phyloP scores from a whole-genome alignment of 2,888 invertebrate genomes.

The Hoplodrina ambigua region DNA sequence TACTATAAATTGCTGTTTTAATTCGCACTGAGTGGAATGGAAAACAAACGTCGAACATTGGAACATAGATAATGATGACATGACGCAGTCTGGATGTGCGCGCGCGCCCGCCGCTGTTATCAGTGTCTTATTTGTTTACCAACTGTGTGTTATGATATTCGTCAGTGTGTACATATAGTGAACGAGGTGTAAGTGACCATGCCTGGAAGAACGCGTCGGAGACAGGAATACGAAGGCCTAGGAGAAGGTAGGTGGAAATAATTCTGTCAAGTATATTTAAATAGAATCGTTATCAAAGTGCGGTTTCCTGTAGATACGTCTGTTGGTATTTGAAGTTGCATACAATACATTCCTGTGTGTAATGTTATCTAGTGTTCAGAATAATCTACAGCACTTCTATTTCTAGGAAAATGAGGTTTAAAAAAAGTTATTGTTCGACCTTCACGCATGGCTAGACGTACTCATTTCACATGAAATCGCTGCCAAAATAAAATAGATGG shows the following conservation, averaged over 20 bases:
- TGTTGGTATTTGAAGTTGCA: not conserved
- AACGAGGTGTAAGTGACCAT: conserved; percentile 46
- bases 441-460: conserved; percentile 21
- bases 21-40: conserved; percentile 44
- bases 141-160: conserved; percentile 30
- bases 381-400: not conserved
- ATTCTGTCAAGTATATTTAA: not conserved
- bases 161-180: conserved; percentile 16
- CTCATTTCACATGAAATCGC: conserved; percentile 9
- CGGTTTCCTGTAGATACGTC: conserved; percentile 20
- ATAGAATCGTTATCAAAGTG: conserved; percentile 24
- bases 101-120: conserved; percentile 31
- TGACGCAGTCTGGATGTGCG: conserved; percentile 13
- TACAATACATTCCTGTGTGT: conserved; percentile 1
- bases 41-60: conserved; percentile 24
- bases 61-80: conserved; percentile 32
- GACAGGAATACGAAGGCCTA: conserved; percentile 69
- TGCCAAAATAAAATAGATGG: conserved; percentile 1
- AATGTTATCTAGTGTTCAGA: not conserved
- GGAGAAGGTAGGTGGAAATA: conserved; percentile 56
- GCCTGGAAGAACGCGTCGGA: conserved; percentile 52
- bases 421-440: not conserved
- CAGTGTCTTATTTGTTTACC: conserved; percentile 55
- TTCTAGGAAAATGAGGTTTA: not conserved
- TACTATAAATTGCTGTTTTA: conserved; percentile 22